Conservation (phyloP, 2,113 vertebrate species). For the Neolamprologus caudopunctatus region DNA sequence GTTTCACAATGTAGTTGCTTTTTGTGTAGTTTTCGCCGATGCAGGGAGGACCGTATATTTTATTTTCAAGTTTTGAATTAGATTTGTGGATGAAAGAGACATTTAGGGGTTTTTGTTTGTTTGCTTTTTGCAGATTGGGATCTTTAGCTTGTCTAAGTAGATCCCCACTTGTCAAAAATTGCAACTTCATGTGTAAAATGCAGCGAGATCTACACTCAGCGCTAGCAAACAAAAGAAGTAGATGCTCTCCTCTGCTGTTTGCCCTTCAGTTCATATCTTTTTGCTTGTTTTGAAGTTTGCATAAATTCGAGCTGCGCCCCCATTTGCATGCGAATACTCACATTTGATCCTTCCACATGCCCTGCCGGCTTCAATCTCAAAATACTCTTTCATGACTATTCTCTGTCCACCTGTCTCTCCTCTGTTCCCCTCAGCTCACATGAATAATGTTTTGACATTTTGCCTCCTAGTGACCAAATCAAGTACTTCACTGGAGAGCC, state of each 20-base stretch:
- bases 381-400: background rate
- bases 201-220: background rate
- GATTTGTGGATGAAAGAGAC: background rate
- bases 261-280: background rate
- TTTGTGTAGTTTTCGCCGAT: background rate
- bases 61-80: background rate
- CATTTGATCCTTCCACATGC: background rate
- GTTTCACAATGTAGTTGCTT: background rate
- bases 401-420: background rate
- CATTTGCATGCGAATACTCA: slow-evolving; percentile 52
- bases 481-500: background rate
- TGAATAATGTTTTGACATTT: slow-evolving; percentile 24
- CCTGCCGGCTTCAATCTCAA: background rate
- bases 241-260: slow-evolving; percentile 1
- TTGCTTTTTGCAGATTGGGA: background rate
- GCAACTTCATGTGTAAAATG: background rate
- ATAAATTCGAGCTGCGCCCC: slow-evolving; percentile 36
- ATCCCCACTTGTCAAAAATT: background rate
- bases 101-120: background rate
- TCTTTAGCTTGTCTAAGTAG: background rate
- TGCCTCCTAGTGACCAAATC: slow-evolving; percentile 17
- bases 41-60: background rate
- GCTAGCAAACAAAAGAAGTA: slow-evolving; percentile 4
- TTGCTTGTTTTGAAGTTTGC: slow-evolving; percentile 10
- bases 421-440: background rate